phyloP scores from a whole-genome alignment of 2,113 vertebrate genomes.

The Corydoras sp. region DNA sequence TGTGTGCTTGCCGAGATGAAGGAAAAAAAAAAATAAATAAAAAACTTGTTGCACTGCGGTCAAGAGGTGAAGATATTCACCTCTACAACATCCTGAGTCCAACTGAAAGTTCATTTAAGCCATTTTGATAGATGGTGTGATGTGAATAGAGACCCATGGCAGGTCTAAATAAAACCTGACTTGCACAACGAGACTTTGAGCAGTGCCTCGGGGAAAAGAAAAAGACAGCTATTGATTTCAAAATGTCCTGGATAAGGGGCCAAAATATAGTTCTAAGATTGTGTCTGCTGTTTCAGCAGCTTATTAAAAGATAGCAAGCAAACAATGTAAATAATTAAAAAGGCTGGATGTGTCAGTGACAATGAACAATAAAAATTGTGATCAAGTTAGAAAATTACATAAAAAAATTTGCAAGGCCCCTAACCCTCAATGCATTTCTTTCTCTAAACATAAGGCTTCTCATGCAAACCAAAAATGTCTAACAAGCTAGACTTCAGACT shows the following conservation, averaged over 20 bases:
- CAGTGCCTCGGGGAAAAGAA: constrained; percentile 41
- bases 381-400: too few species aligned
- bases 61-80: background rate
- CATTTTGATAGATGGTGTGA: constrained; percentile 57
- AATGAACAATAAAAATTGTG: too few species aligned
- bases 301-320: constrained; percentile 14
- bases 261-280: constrained; percentile 49
- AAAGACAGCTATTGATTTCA: constrained; percentile 58
- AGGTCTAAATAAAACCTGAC: constrained; percentile 59
- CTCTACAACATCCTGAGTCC: constrained; percentile 15
- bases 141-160: constrained; percentile 55
- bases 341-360: too few species aligned
- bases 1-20: background rate
- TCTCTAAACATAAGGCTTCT: too few species aligned
- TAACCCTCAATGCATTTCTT: too few species aligned
- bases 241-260: constrained; percentile 41
- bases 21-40: background rate
- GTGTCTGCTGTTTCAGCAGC: constrained; percentile 38
- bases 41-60: background rate
- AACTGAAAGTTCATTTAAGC: constrained; percentile 46
- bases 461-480: too few species aligned
- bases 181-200: constrained; percentile 51
- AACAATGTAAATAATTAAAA: too few species aligned
- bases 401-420: too few species aligned
- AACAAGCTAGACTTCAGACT: too few species aligned